Evolutionary conservation across 2,888 invertebrate species (phyloP), one percentile per base, ranked within the genome.

Genomic region (Melieria crassipennis): DNA sequence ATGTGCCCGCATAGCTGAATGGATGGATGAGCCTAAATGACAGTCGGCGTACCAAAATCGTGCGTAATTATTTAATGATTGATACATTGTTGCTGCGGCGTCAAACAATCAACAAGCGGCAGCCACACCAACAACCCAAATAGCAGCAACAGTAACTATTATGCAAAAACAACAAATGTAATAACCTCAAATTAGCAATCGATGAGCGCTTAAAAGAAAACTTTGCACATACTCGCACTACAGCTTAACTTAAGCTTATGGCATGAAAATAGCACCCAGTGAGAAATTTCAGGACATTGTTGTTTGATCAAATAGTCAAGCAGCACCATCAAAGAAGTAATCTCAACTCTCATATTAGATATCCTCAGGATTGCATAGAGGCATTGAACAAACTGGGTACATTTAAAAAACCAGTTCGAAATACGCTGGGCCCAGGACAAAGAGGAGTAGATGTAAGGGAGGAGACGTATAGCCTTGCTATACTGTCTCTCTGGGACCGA

Each of bases 171-270:
- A 65, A 65, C n/a, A 56, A 65, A 30, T 30, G 46, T 57, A 57
- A 65, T 45, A 65, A 65, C 65, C 13, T 46, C 13, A 65, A 65
- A 56, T 65, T 57, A 57, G 42, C 57, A 56, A 57, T 57, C 65
- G 57, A 65, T 65, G 65, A 65, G 46, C 13, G 46, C 3, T 64
- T 52, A 42, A 63, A 50, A 43, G 30, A 45, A 45, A 61, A 45
- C 9, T 61, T 13, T 45, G 46, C 48, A 5, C 64, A 30, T 50
- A n/a, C 52, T 52, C 30, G 42, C 50, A n/a, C 52, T 42, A 6
- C 1, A 50, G 16, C 64, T 52, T 30, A 3, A 30, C 30, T 30
- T 30, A 30, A 30, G 30, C 30, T 30, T 30, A 3, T 30, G 3
- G 30, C n/a, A 58, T 13, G 5, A 4, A 30, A 42, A 11, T 13